These are phyloP conservation scores for Chiroxiphia lanceolata DNA, from an alignment of 2,797 vertebrate genomes.

Conservation along the genomic window DNA sequence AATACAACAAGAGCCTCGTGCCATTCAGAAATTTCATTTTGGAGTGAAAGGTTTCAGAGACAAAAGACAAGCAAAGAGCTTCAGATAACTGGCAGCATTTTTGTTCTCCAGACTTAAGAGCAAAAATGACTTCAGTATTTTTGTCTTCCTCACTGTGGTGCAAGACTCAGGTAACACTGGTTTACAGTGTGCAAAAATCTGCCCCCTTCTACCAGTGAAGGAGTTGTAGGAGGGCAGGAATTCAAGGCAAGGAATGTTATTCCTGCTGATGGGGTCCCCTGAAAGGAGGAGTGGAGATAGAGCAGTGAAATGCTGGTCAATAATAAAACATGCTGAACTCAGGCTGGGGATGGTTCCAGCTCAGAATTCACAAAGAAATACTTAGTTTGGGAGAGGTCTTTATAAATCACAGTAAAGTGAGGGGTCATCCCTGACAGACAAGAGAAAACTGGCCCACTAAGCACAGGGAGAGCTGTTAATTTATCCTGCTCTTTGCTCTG, in stretches of 20 bases:
- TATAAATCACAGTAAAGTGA: neutral
- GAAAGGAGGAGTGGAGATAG: neutral
- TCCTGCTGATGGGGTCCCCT: neutral
- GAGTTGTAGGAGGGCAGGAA: neutral
- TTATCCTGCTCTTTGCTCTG: neutral
- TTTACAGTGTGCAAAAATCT: neutral
- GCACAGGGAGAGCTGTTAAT: neutral
- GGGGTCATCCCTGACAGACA: neutral
- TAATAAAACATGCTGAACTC: neutral
- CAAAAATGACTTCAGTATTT: neutral
- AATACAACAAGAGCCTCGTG: accelerated
- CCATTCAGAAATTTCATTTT: neutral
- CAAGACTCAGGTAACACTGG: neutral
- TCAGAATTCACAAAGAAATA: neutral
- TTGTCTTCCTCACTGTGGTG: neutral
- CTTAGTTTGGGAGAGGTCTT: neutral
- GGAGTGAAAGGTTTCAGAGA: neutral
- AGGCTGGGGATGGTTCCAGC: neutral
- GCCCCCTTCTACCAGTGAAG: neutral
- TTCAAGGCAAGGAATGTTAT: neutral
- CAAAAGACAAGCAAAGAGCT: neutral
- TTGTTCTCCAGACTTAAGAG: neutral
- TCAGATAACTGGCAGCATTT: neutral
- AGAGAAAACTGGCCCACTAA: neutral
- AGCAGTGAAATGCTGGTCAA: neutral